Evolutionary conservation across 2,888 invertebrate species (phyloP).

Genomic region (Sarcophaga caerulescens): DNA sequence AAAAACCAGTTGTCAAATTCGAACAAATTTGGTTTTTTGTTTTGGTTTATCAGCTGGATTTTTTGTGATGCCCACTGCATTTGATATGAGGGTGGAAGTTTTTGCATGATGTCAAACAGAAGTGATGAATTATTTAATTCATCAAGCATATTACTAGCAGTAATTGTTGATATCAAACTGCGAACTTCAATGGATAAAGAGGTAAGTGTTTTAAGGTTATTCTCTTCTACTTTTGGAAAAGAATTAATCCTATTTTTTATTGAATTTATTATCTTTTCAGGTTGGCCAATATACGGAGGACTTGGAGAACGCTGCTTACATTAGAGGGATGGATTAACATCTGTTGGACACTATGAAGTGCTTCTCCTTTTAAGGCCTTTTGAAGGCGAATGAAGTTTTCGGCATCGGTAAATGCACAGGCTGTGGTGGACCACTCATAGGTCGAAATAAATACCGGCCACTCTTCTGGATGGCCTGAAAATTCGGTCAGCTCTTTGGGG

Average conservation of each 20-base stretch:
- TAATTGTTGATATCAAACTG: slow-evolving; percentile 4
- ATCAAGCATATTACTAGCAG: not conserved
- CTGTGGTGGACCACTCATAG: slow-evolving; percentile 40
- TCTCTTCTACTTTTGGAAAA: slow-evolving; percentile 13
- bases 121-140: slow-evolving; percentile 38
- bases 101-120: slow-evolving; percentile 3
- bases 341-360: slow-evolving; percentile 29
- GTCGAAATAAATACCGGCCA: slow-evolving; percentile 47
- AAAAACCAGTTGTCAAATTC: slow-evolving; percentile 45
- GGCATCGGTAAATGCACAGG: slow-evolving; percentile 14
- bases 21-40: slow-evolving; percentile 37
- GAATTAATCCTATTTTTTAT: slow-evolving; percentile 25
- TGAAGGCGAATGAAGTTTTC: slow-evolving; percentile 21
- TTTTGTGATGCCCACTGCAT: slow-evolving; percentile 9
- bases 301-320: slow-evolving; percentile 8
- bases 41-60: slow-evolving; percentile 23
- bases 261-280: slow-evolving; percentile 27
- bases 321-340: slow-evolving; percentile 33
- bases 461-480: slow-evolving; percentile 51
- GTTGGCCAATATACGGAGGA: slow-evolving; percentile 29
- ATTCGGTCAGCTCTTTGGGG: slow-evolving; percentile 40
- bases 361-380: slow-evolving; percentile 39
- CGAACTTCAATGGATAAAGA: slow-evolving; percentile 21
- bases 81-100: slow-evolving; percentile 25
- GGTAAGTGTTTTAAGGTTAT: slow-evolving; percentile 30